Evolutionary conservation across 2,797 vertebrate species (phyloP).

Genomic region (Pseudopleuronectes americanus): DNA sequence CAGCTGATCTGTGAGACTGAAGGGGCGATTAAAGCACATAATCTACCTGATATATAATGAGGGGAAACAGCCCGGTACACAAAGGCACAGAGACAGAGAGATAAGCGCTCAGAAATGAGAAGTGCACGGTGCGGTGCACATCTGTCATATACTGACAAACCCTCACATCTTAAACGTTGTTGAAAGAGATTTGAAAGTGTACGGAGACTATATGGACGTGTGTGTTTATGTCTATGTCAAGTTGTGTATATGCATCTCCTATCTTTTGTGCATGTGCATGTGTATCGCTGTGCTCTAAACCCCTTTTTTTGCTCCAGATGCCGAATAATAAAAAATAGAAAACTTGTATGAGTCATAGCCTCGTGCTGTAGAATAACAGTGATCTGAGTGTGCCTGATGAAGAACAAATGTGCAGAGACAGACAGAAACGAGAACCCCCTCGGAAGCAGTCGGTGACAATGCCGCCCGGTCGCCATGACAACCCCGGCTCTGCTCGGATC

Average conservation of each 20-base stretch:
- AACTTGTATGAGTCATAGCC: constrained; percentile 73
- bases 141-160: constrained; percentile 34
- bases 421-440: constrained; percentile 45
- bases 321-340: constrained; percentile 14
- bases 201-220: not conserved
- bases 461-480: constrained; percentile 78
- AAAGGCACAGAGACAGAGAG: constrained; percentile 26
- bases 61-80: constrained; percentile 46
- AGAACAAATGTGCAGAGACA: constrained; percentile 67
- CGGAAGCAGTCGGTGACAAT: constrained; percentile 75
- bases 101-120: constrained; percentile 36
- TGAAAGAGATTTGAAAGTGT: not conserved
- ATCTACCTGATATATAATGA: constrained; percentile 74
- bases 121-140: constrained; percentile 17
- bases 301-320: constrained; percentile 59
- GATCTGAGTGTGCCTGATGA: constrained; percentile 71
- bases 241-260: not conserved
- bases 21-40: constrained; percentile 66
- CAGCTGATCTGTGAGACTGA: constrained; percentile 64
- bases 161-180: not conserved
- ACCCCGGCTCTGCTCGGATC: constrained; percentile 64
- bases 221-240: not conserved
- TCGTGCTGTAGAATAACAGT: constrained; percentile 69
- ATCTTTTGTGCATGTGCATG: not conserved
- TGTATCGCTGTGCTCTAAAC: constrained; percentile 17